Conservation (phyloP, 2,113 vertebrate genomes). For the Oostethus manadensis region DNA sequence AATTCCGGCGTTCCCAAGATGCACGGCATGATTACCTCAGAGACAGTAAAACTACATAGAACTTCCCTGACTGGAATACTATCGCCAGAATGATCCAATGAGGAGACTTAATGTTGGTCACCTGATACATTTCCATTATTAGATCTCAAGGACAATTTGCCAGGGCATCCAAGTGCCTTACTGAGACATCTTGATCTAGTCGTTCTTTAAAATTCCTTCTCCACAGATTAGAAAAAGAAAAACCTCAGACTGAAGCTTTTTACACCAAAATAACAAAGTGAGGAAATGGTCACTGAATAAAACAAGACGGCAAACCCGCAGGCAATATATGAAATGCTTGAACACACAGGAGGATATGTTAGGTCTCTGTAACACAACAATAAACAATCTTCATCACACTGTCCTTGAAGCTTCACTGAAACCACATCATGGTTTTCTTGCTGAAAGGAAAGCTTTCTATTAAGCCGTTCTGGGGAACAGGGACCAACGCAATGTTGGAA, state of each 20-base stretch:
- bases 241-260: conserved; percentile 16
- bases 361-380: conserved; percentile 1
- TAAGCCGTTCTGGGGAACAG: not conserved
- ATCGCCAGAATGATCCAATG: conserved; percentile 13
- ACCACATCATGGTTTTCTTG: not conserved
- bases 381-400: not conserved
- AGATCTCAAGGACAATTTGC: conserved; percentile 20
- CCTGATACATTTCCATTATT: conserved; percentile 17
- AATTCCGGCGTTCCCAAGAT: conserved; percentile 10
- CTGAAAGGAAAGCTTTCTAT: not conserved
- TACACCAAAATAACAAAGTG: conserved; percentile 24
- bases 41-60: conserved; percentile 12
- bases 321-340: conserved; percentile 22
- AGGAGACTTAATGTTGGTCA: conserved; percentile 16
- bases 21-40: conserved; percentile 8
- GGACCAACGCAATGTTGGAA: not conserved
- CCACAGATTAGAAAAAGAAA: conserved; percentile 14
- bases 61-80: conserved; percentile 15
- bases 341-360: not conserved
- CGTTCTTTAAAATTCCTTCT: conserved; percentile 19
- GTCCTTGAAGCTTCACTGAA: not conserved
- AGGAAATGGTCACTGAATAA: conserved; percentile 25
- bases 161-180: conserved; percentile 21
- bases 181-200: conserved; percentile 19
- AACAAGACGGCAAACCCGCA: conserved; percentile 29